A percentile compares a stretch with the other conserved stretches of the same genome.
phyloP scores from a whole-genome alignment of 1,140 invertebrate genomes.

The Hesperophylax magnus region DNA sequence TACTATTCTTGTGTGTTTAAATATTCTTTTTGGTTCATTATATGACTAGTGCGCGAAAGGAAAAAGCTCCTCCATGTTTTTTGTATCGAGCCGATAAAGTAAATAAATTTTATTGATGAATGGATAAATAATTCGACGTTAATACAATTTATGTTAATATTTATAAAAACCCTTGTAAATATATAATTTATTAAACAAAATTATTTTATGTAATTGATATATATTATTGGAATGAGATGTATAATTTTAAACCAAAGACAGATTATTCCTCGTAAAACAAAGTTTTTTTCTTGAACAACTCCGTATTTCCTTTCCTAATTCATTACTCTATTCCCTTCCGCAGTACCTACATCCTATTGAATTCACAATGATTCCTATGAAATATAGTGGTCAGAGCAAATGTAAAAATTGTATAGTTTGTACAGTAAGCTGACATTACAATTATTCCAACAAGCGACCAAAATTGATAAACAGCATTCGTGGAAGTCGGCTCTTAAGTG shows the following conservation, averaged over 20 bases:
- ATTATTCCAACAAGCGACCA: too few species aligned
- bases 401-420: background rate
- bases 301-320: background rate
- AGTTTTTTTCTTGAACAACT: constrained; percentile 14
- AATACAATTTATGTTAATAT: constrained; percentile 40
- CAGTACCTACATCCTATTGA: background rate
- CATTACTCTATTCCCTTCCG: background rate
- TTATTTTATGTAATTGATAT: constrained; percentile 35
- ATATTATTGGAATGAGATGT: constrained; percentile 51
- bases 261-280: constrained; percentile 43
- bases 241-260: constrained; percentile 53
- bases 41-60: background rate
- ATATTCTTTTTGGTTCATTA: background rate
- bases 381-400: background rate
- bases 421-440: background rate
- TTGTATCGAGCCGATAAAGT: background rate
- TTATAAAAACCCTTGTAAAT: constrained; percentile 46
- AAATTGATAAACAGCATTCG: too few species aligned
- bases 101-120: constrained; percentile 3
- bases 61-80: background rate
- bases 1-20: constrained; percentile 13
- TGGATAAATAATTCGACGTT: constrained; percentile 19
- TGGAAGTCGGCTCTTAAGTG: too few species aligned
- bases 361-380: background rate
- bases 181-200: constrained; percentile 53